These are phyloP conservation scores for Cydia amplana DNA, from an alignment of 1,140 invertebrate genomes.

Conservation along the genomic window DNA sequence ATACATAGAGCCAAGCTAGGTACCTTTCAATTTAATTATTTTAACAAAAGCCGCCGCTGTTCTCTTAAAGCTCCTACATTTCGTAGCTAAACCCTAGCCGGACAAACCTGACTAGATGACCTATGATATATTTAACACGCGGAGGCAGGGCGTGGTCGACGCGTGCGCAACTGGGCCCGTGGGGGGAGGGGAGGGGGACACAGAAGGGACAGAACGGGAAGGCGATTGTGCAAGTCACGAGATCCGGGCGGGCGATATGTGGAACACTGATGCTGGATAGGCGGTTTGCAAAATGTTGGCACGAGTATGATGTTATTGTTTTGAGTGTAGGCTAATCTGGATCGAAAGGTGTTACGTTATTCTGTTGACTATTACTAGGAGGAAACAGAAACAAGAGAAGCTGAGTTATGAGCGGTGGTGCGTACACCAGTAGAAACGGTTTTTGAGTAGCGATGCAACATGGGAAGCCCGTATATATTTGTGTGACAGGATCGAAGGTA, in stretches of 20 bases:
- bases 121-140: constrained; percentile 60
- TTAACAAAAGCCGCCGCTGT: constrained; percentile 22
- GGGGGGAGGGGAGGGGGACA: constrained; percentile 38
- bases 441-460: no score
- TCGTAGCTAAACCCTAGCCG: constrained; percentile 8
- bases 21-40: neutral
- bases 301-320: constrained; percentile 19
- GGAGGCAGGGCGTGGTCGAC: constrained; percentile 54
- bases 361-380: neutral
- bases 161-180: constrained; percentile 54
- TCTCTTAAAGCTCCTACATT: constrained; percentile 2
- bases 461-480: no score
- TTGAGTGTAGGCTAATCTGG: constrained; percentile 1
- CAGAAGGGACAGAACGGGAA: constrained; percentile 50
- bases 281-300: constrained; percentile 2
- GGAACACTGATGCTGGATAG: constrained; percentile 9
- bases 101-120: constrained; percentile 46
- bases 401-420: neutral
- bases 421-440: no score
- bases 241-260: constrained; percentile 14
- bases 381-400: neutral
- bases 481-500: no score
- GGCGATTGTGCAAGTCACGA: constrained; percentile 35
- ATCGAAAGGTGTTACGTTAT: constrained; percentile 7
- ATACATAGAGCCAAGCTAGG: no score